Evolutionary conservation across 2,113 vertebrate genomes (phyloP).

Genomic region (Sapajus apella): DNA sequence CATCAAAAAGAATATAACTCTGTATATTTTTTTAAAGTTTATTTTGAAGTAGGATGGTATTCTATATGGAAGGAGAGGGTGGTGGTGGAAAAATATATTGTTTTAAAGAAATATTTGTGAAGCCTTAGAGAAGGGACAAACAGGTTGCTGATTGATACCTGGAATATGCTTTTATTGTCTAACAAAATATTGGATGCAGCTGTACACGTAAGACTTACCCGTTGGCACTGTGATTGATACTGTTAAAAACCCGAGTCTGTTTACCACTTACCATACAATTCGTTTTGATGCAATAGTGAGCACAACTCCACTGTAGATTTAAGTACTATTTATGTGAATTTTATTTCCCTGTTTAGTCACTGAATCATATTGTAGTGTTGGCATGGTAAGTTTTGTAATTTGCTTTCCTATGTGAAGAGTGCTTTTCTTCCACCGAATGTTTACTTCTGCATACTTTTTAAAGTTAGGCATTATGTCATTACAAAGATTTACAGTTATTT

Average conservation of each 20-base stretch:
- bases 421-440: slow-evolving; percentile 71
- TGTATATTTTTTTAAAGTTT: slow-evolving; percentile 49
- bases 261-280: slow-evolving; percentile 75
- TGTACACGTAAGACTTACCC: slow-evolving; percentile 42
- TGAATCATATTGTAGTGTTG: slow-evolving; percentile 81
- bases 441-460: slow-evolving; percentile 81
- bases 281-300: slow-evolving; percentile 76
- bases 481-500: slow-evolving; percentile 87
- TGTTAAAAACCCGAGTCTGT: slow-evolving; percentile 74
- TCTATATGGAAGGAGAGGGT: background rate
- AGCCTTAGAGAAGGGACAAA: slow-evolving; percentile 40
- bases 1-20: slow-evolving; percentile 49
- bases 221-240: slow-evolving; percentile 61
- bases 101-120: slow-evolving; percentile 61
- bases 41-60: slow-evolving; percentile 62
- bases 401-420: slow-evolving; percentile 79
- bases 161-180: slow-evolving; percentile 72
- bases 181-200: slow-evolving; percentile 75
- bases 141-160: slow-evolving; percentile 49
- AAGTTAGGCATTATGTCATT: slow-evolving; percentile 83
- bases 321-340: slow-evolving; percentile 83
- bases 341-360: slow-evolving; percentile 81
- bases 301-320: slow-evolving; percentile 74
- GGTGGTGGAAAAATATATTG: background rate
- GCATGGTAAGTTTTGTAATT: slow-evolving; percentile 83